Evolutionary conservation across 2,888 invertebrate genomes (phyloP).

Genomic region (Mesorhabditis spiculigera): DNA sequence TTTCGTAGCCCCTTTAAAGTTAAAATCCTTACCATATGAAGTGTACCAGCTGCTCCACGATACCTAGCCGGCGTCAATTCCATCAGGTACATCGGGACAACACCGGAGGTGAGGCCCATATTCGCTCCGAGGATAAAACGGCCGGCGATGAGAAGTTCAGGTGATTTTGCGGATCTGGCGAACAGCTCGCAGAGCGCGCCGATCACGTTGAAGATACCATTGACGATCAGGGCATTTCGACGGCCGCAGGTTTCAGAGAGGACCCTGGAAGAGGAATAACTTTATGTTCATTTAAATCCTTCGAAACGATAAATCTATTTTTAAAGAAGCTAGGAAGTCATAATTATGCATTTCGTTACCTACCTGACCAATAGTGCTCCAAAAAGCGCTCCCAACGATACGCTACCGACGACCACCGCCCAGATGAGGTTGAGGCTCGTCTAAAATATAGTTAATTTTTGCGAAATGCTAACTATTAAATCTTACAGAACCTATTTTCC

Average conservation of each 20-base stretch:
- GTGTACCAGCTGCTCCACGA: slow-evolving; percentile 61
- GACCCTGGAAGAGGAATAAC: slow-evolving; percentile 26
- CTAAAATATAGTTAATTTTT: no score
- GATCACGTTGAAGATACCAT: slow-evolving; percentile 56
- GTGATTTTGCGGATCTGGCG: slow-evolving; percentile 57
- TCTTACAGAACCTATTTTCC: not conserved
- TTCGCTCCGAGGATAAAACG: slow-evolving; percentile 58
- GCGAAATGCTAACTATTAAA: no score
- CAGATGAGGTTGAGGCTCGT: slow-evolving; percentile 54
- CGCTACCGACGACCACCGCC: slow-evolving; percentile 60
- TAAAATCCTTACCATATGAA: slow-evolving; percentile 53
- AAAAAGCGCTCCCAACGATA: slow-evolving; percentile 51
- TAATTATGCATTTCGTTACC: not conserved
- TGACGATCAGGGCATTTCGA: slow-evolving; percentile 51
- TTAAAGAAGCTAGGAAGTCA: no score
- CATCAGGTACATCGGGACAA: slow-evolving; percentile 61
- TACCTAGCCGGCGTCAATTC: slow-evolving; percentile 60
- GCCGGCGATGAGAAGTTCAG: slow-evolving; percentile 62
- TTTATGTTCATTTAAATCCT: not conserved
- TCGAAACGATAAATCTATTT: no score
- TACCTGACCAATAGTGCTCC: slow-evolving; percentile 58
- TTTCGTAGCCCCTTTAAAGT: no score
- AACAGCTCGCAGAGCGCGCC: slow-evolving; percentile 59
- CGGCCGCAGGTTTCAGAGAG: slow-evolving; percentile 61
- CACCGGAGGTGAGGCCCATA: slow-evolving; percentile 61